Evolutionary conservation across 2,888 invertebrate species (phyloP), one percentile per base, ranked within the genome.

Genomic region (Calameuta idolon): DNA sequence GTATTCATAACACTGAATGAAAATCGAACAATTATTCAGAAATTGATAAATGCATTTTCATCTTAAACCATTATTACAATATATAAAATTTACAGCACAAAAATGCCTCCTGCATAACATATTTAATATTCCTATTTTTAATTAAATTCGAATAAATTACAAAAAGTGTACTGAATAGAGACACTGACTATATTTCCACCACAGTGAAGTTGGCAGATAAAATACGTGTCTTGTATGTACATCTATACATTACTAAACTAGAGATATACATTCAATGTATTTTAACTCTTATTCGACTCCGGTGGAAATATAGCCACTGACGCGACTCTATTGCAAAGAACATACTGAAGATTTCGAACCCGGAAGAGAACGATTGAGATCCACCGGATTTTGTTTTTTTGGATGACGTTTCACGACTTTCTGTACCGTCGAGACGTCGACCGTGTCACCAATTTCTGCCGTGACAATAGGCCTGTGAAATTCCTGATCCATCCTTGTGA

Each of bases 401-500:
- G 90, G 90, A 35, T 84, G 84, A 76, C 90, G 85, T 80, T 90
- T 90, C 12, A 89, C 84, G 3, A 90, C 86, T 81, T 86, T 91
- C 71, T 86, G 86, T 35, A 88, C 82, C 15, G 85, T 81, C 30
- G 83, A 85, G 81, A 91, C 81, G 69, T 91, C 90, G 23, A 91
- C 90, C 1, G 89, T 89, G 78, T 91, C 91, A 31, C 92, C 92
- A 73, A 95, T 93, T 90, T 95, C 95, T 0, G 95, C 95, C 86
- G 93, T 94, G 1, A 96, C 93, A 73, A 96, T 93, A 23, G 94
- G 92, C 76, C 94, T 94, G 83, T 95, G 94, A 84, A 94, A 93
- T 88, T 96, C 96, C 85, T 94, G 93, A 84, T 96, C 95, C 30
- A 94, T 93, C 86, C 93, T 94, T 33, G 94, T 93, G 80, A 96